Evolutionary conservation across 1,140 invertebrate genomes (phyloP).

Genomic region (Archivesica marissinica): DNA sequence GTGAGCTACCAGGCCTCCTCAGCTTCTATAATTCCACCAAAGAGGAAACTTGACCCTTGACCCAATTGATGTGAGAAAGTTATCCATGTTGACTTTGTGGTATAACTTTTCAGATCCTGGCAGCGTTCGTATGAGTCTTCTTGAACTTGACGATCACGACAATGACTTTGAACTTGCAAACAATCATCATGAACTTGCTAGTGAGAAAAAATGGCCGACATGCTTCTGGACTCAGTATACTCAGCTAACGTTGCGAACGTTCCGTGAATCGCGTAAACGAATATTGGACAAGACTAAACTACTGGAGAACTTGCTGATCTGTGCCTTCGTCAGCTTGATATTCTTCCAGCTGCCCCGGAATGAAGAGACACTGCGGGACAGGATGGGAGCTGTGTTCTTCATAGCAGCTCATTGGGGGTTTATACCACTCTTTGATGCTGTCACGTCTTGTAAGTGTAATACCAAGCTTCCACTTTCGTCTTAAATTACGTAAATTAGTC

Average conservation of each 20-base stretch:
- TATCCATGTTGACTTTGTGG: background rate
- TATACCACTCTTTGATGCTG: slow-evolving; percentile 91
- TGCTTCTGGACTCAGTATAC: slow-evolving; percentile 92
- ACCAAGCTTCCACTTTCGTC: background rate
- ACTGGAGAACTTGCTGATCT: slow-evolving; percentile 91
- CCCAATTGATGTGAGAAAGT: no score
- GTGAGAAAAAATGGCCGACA: slow-evolving; percentile 88
- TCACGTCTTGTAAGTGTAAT: slow-evolving; percentile 88
- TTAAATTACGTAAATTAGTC: background rate
- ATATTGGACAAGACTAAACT: slow-evolving; percentile 93
- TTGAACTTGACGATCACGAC: slow-evolving; percentile 37
- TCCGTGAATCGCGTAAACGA: slow-evolving; percentile 90
- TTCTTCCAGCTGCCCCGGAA: slow-evolving; percentile 91
- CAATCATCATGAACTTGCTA: background rate
- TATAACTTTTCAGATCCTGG: slow-evolving; percentile 45
- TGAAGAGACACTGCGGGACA: slow-evolving; percentile 90
- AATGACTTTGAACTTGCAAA: slow-evolving; percentile 46
- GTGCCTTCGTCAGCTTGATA: slow-evolving; percentile 90
- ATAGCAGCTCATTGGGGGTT: slow-evolving; percentile 94
- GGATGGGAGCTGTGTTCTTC: slow-evolving; percentile 94
- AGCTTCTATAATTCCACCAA: no score
- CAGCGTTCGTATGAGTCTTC: slow-evolving; percentile 57
- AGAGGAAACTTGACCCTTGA: no score
- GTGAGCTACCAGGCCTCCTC: no score
- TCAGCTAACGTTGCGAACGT: slow-evolving; percentile 91